Percentiles rank a stretch among this genome's conserved stretches.
phyloP scores from a whole-genome alignment of 2,113 vertebrate species.

The Chamaetylas fuelleborni region DNA sequence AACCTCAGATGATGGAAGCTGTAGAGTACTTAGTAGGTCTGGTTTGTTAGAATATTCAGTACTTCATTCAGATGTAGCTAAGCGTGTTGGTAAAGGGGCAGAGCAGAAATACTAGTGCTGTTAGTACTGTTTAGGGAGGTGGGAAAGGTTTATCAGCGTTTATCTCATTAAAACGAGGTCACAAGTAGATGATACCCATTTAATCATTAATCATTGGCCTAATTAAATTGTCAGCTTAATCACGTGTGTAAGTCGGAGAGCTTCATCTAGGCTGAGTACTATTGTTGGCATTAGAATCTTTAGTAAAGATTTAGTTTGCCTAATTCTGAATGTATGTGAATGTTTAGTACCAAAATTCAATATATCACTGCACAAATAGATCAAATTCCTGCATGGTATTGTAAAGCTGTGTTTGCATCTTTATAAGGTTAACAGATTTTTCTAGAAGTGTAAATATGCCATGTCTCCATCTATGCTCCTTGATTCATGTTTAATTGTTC shows the following conservation, averaged over 20 bases:
- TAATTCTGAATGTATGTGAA: not conserved
- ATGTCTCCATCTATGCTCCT: not conserved
- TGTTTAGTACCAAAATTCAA: not conserved
- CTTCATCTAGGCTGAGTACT: not conserved
- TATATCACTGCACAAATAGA: not conserved
- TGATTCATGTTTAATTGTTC: not conserved
- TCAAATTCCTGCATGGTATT: not conserved
- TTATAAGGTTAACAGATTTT: not conserved
- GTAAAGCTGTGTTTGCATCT: not conserved
- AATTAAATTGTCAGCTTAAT: not conserved
- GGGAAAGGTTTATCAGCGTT: not conserved
- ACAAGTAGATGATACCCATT: not conserved
- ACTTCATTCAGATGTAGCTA: not conserved
- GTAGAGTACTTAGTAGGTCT: not conserved
- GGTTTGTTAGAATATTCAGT: not conserved
- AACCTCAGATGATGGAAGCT: not conserved
- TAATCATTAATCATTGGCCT: not conserved
- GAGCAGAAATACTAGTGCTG: not conserved
- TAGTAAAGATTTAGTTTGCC: not conserved
- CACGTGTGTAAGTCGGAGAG: not conserved
- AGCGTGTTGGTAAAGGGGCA: not conserved
- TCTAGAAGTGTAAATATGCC: not conserved
- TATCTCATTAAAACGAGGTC: not conserved
- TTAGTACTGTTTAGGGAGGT: not conserved
- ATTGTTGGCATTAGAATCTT: not conserved